phyloP scores from a whole-genome alignment of 2,888 invertebrate species.

The Autographa pulchrina region DNA sequence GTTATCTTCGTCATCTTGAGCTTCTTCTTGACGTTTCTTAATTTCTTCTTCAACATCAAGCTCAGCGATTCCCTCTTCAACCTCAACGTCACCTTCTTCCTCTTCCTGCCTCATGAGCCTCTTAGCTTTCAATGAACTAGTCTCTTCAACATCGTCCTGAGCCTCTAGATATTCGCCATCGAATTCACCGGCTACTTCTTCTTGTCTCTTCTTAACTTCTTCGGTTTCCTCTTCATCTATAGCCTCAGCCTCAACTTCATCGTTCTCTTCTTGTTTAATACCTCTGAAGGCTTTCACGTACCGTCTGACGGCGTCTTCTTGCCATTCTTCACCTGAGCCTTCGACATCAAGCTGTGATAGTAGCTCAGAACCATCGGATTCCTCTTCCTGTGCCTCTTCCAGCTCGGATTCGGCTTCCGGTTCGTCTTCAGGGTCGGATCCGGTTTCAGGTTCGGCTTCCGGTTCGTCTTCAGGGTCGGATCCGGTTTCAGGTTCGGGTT shows the following conservation, averaged over 20 bases:
- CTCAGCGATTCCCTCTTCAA: slow-evolving; percentile 11
- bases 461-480: slow-evolving; percentile 76
- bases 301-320: slow-evolving; percentile 60
- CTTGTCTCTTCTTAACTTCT: slow-evolving; percentile 44
- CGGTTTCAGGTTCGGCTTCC: slow-evolving; percentile 73
- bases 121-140: slow-evolving; percentile 28
- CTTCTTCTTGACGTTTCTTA: slow-evolving; percentile 31
- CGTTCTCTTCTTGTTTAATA: slow-evolving; percentile 61
- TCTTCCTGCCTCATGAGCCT: slow-evolving; percentile 45
- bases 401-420: slow-evolving; percentile 74
- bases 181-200: slow-evolving; percentile 46
- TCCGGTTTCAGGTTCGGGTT: slow-evolving; percentile 74
- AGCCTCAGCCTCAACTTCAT: slow-evolving; percentile 23
- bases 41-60: slow-evolving; percentile 32
- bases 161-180: slow-evolving; percentile 48
- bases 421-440: slow-evolving; percentile 75
- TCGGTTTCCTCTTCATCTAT: slow-evolving; percentile 35
- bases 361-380: slow-evolving; percentile 63
- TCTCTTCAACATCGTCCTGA: slow-evolving; percentile 52
- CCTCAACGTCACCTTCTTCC: slow-evolving; percentile 18
- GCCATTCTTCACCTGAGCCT: slow-evolving; percentile 66
- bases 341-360: slow-evolving; percentile 39
- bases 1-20: slow-evolving; percentile 22
- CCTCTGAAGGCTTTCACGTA: slow-evolving; percentile 52
- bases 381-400: slow-evolving; percentile 72